Evolutionary conservation across 1,140 invertebrate genomes (phyloP), one percentile per base, ranked within the genome.

Genomic region (Linepithema humile): DNA sequence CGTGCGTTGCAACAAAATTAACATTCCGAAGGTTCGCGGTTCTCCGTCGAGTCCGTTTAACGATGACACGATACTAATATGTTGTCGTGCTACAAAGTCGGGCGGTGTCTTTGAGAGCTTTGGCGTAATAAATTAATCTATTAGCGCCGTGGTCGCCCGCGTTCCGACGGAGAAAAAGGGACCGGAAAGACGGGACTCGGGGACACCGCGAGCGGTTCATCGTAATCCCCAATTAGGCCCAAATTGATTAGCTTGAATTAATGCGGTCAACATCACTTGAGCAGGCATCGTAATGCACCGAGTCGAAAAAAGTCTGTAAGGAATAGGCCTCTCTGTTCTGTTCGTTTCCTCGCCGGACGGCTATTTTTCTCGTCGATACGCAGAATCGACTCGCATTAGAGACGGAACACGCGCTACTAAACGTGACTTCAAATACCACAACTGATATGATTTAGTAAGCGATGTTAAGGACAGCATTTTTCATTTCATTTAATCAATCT

Each of bases 111-210:
- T 94, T 94, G 93, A 93, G 88, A 80, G 86, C 86, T 91, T 92
- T 91, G 82, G 88, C 87, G 90, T 93, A 93, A 94, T 93, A 93
- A 94, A 94, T 94, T 94, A 94, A 94, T 94, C 93, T 93, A 94
- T 94, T 94, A 94, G 89, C 90, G 90, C 88, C 85, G 53, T 38
- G 89, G 62, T 70, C 87, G 88, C 57, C 77, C 80, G 87, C 88
- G 82, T 89, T 87, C 89, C 29, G 67, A 59, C 53, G 57, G 17
- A 40, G 83, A 72, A 73, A 74, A 82, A 83, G 45, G 77, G 59
- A 15, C 60, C 48, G 38, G 26, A 15, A 29, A 75, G 69, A 29
- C 32, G 60, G 67, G 53, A 23, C 40, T 23, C 17, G 20, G 20
- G 23, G 32, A 38, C 29, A n/a, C 45, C n/a, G 53, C 62, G 74